Base-by-base conservation (phyloP, 2,888 invertebrate species). In the Phasia obesa region DNA sequence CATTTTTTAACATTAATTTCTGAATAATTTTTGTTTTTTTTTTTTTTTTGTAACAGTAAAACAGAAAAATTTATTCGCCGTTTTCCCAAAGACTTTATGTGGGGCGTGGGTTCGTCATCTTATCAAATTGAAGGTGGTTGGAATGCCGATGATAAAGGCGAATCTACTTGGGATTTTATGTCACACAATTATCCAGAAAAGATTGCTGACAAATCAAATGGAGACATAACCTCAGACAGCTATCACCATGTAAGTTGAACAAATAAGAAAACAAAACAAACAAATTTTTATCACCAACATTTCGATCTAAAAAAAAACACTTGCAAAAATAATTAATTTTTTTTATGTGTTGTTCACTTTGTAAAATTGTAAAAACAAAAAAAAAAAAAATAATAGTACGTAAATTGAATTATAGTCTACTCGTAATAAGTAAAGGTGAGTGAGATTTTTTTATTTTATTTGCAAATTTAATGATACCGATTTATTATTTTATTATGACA, bases 101-200 rank as follows among this genome's bases (percentile, higher is more conserved):
- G 91, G 90, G 92, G 92, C 65, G 90, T 91, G 35, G 91, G 90
- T 0, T 90, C 91, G 2, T 91, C 91, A 2, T 88, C 91, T 0
- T 91, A 91, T 85, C 91, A 91, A 85, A 90, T 91, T 31, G 91
- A 91, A 82, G 91, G 91, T 15, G 91, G 88, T 15, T 91, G 91
- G 91, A 87, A 92, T 86, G 89, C 86, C 15, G 90, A 90, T 67
- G 93, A 93, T 21, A 93, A 93, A 88, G 90, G 92, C 0, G 92
- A 92, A 89, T 93, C 92, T 75, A 94, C 94, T 81, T 95, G 94
- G 95, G 95, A 95, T 88, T 91, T 88, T 71, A 88, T 93, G 85
- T 92, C 93, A 1, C 93, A 93, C 89, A 92, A 92, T 0, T 90
- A 91, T 25, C 93, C 93, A 0, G 94, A 94, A 76, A 92, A 93